Evolutionary conservation across 2,888 invertebrate species (phyloP).

Genomic region (Nemurella pictetii): DNA sequence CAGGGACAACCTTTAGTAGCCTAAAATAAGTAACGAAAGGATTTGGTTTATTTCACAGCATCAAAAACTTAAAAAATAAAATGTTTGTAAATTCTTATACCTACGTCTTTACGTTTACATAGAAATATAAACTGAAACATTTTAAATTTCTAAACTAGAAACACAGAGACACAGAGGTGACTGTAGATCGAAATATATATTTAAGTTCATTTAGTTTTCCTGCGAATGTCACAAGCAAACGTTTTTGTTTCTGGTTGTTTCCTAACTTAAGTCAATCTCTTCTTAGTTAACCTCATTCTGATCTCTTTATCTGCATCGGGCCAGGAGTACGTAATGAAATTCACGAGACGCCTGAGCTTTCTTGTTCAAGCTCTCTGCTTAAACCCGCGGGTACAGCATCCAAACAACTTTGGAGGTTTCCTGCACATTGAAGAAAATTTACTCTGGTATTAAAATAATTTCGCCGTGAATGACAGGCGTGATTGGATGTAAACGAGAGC

Average conservation of each 20-base stretch:
- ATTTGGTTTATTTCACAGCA: too few relatives aligned
- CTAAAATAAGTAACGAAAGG: too few relatives aligned
- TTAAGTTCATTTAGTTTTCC: neutral
- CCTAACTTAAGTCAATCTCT: neutral
- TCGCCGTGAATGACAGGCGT: neutral
- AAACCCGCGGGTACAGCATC: neutral
- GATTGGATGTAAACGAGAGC: neutral
- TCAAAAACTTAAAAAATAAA: too few relatives aligned
- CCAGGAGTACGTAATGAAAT: neutral
- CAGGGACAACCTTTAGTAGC: too few relatives aligned
- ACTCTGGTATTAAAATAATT: neutral
- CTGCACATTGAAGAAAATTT: neutral
- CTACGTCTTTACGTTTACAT: too few relatives aligned
- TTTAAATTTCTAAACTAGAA: too few relatives aligned
- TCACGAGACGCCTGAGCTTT: neutral
- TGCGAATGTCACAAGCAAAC: neutral
- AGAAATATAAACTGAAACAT: too few relatives aligned
- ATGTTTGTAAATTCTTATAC: too few relatives aligned
- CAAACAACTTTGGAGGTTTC: neutral
- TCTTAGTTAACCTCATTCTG: neutral
- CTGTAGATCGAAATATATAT: neutral
- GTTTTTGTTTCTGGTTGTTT: neutral
- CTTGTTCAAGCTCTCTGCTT: too few relatives aligned
- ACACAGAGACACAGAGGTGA: too few relatives aligned
- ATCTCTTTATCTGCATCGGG: neutral